Conservation (phyloP, 1,140 invertebrate species). For the Drosophila arawakana region DNA sequence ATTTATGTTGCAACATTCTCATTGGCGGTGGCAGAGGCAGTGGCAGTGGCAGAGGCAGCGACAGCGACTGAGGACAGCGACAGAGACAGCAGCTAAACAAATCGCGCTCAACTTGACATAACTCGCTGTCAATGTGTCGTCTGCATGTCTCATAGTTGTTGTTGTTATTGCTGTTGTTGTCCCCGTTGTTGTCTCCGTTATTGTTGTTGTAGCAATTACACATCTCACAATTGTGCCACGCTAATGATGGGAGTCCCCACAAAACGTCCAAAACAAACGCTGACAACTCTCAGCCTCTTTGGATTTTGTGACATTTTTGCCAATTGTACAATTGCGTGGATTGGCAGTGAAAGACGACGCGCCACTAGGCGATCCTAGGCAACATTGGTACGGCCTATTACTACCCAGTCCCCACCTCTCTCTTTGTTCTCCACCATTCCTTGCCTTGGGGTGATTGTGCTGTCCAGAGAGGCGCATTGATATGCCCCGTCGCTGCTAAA, state of each 20-base stretch:
- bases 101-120: conserved; percentile 79
- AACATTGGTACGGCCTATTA: conserved; percentile 26
- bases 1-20: conserved; percentile 71
- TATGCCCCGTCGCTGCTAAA: conserved; percentile 80
- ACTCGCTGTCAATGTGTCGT: conserved; percentile 80
- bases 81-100: conserved; percentile 59
- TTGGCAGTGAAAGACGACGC: conserved; percentile 63
- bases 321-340: conserved; percentile 80
- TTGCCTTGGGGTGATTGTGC: conserved; percentile 75
- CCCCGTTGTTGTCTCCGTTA: conserved; percentile 56
- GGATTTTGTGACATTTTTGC: conserved; percentile 77
- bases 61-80: neutral
- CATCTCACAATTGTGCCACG: conserved; percentile 82
- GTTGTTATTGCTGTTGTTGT: conserved; percentile 48
- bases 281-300: conserved; percentile 70
- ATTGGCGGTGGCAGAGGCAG: conserved; percentile 58
- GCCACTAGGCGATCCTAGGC: conserved; percentile 25
- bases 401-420: neutral
- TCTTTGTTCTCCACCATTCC: neutral
- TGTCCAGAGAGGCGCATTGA: conserved; percentile 70
- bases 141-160: conserved; percentile 73
- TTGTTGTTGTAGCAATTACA: conserved; percentile 77
- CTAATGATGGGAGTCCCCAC: conserved; percentile 80
- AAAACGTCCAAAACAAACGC: conserved; percentile 65
- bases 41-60: neutral